Evolutionary conservation across 2,113 vertebrate species (phyloP), one percentile per base, ranked within the genome.

Genomic region (Etheostoma cragini): DNA sequence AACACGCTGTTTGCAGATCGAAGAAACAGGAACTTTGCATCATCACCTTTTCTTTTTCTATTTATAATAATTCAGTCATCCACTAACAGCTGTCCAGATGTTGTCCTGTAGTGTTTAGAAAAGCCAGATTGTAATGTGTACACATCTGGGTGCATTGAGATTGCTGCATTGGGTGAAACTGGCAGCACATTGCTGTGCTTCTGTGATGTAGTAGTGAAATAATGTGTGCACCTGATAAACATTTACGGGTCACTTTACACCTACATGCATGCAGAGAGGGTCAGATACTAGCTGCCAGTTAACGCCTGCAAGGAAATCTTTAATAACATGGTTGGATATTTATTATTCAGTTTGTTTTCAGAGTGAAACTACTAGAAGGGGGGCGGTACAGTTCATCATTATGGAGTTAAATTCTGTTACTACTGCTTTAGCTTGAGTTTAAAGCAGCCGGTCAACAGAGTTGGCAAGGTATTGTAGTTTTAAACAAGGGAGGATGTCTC

Each of bases 401-500:
- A 1, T 1, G n/a, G 45, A 46, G 8, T 13, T 5, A 5, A 33
- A 33, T 64, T 6, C 4, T 35, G 5, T 22, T 6, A 19, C 26
- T 46, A 1, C 38, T 10, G 45, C 45, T 52, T 45, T 24, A 8
- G 11, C 73, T 66, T 45, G 6, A 26, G 21, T n/a, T 30, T 4
- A 1, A 60, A 19, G 10, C 38, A 54, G 30, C 33, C 16, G 16
- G 8, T 21, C 22, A 53, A 35, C 52, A 22, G 0, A 16, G 49
- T 8, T 38, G 22, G 10, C n/a, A 7, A 38, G 45, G 50, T 64
- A 2, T 22, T 69, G n/a, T 24, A 42, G 22, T 65, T 82, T 67
- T 60, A 19, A 58, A 60, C 4, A 19, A 35, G 68, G 54, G 78
- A 60, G 76, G 60, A 26, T 78, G 53, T 86, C 24, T 89, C 52